Evolutionary conservation across 2,113 vertebrate species (phyloP).

Genomic region (Oreamnos americanus): DNA sequence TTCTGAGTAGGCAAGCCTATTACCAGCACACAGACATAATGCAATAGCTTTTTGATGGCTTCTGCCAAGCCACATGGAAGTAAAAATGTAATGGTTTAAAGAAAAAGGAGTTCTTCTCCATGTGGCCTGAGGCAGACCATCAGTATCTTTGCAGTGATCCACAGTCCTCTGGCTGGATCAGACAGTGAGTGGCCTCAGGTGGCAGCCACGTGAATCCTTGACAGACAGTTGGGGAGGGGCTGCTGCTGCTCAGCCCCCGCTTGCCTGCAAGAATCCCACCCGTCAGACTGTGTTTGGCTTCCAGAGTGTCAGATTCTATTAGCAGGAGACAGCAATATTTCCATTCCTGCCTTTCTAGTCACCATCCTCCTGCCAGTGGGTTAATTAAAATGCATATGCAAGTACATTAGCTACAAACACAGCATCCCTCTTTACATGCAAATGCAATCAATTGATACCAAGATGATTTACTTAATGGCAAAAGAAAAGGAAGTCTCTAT

Average conservation of each 20-base stretch:
- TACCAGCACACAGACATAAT: neutral
- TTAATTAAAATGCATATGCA: conserved; percentile 34
- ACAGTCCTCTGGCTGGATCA: neutral
- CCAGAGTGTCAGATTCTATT: conserved; percentile 17
- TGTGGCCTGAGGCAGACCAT: neutral
- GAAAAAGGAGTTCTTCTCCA: neutral
- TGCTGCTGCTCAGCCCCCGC: neutral
- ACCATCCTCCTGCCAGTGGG: neutral
- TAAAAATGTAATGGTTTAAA: neutral
- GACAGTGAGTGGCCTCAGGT: neutral
- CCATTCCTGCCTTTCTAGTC: conserved; percentile 44
- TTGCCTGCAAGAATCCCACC: neutral
- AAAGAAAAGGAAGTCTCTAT: neutral
- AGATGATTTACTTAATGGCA: neutral
- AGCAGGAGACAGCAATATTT: neutral
- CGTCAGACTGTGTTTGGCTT: neutral
- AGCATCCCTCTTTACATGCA: conserved; percentile 20
- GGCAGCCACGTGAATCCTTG: neutral
- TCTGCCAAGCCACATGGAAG: neutral
- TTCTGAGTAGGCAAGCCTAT: neutral
- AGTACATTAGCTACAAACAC: conserved; percentile 24
- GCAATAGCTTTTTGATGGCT: neutral
- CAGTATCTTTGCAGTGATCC: neutral
- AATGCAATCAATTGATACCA: conserved; percentile 49
- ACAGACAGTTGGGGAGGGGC: neutral